Conservation (phyloP, 2,888 invertebrate species). For the Drosophila infuscata region DNA sequence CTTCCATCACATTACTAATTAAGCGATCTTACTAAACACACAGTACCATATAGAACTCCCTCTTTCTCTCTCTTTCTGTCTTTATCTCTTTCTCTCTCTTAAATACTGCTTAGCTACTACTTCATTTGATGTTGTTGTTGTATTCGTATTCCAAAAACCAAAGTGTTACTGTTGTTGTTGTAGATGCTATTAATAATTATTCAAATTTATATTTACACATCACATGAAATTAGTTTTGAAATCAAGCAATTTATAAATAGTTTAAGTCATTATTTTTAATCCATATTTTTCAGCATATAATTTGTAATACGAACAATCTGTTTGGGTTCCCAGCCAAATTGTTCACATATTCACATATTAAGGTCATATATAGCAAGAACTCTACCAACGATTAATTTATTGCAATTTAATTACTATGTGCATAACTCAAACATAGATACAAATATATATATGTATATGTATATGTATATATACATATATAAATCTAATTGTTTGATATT, state of each 20-base stretch:
- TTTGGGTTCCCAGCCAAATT: conserved; percentile 18
- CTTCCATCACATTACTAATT: conserved; percentile 16
- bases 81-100: conserved; percentile 1
- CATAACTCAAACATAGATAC: neutral
- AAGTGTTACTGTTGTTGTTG: conserved; percentile 38
- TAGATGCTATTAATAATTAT: conserved; percentile 28
- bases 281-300: conserved; percentile 7
- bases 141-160: conserved; percentile 24
- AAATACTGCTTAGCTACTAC: conserved; percentile 20
- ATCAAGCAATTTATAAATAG: conserved; percentile 13
- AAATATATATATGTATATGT: neutral
- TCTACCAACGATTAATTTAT: conserved; percentile 31
- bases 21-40: conserved; percentile 34
- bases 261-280: conserved; percentile 36
- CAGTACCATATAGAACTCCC: conserved; percentile 26
- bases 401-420: conserved; percentile 32
- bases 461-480: neutral
- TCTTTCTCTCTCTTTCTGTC: conserved; percentile 13
- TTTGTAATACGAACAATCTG: conserved; percentile 18
- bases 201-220: conserved; percentile 1
- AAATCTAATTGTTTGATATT: conserved; percentile 49
- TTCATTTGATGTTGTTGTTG: conserved; percentile 67
- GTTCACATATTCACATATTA: conserved; percentile 42
- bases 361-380: conserved; percentile 9
- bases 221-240: conserved; percentile 18